Evolutionary conservation across 2,113 vertebrate genomes (phyloP), one percentile per base, ranked within the genome.

Genomic region (Tetrao urogallus): DNA sequence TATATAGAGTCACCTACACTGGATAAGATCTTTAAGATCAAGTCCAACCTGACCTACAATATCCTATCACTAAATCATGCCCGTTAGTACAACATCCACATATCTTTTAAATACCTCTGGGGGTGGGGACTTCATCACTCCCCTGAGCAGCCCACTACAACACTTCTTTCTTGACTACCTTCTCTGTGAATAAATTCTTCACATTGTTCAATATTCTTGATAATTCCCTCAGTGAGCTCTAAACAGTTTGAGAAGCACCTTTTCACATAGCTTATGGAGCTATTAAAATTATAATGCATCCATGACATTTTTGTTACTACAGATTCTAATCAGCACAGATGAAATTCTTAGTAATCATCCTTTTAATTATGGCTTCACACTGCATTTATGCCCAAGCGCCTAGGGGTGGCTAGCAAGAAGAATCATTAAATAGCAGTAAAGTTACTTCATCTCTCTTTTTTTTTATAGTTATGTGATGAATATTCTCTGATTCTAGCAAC

Each of bases 241-340:
- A 43, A 76, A 43, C 73, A 4, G 8, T 30, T 22, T 60, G 56
- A 88, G 34, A 34, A 16, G 91, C 43, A 73, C 50, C 18, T 45
- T 66, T 74, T 27, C 30, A 52, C 38, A 24, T 66, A 81, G 42
- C 17, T 54, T 54, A 54, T 30, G 52, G 8, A 54, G 52, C 36
- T 66, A 40, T 40, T 64, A 6, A 6, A 69, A 47, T n/a, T 47
- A 82, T 24, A 16, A 73, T 0, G 0, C 16, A 21, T 27, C 58
- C 63, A 30, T 28, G 5, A 82, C 61, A n/a, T 72, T 63, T 69
- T 21, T 28, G 1, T 60, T 80, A 57, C 69, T 63, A 50, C 4
- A 73, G 57, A 36, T 86, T 61, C 48, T 70, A 28, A 70, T 73
- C 50, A 58, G n/a, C 13, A 80, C 1, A 28, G 48, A n/a, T 42